Base-by-base conservation (phyloP, 2,113 vertebrate genomes). In the Trichomycterus rosablanca region DNA sequence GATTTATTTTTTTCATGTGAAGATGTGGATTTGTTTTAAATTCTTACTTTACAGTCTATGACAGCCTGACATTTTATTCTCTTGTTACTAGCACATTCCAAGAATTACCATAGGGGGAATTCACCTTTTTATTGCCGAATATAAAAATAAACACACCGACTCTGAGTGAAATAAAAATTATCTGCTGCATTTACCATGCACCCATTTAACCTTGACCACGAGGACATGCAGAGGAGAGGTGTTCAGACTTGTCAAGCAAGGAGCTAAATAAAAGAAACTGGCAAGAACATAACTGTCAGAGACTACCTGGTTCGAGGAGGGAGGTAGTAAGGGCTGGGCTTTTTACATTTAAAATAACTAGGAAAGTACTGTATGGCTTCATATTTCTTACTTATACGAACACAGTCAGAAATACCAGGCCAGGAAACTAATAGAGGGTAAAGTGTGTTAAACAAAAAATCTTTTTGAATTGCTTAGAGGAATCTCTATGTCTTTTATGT, bases 131-230 rank as follows among this genome's bases (percentile, higher is more conserved):
- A 97, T 97, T 97, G 94, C 94, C 96, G 93, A 91, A 91, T 91
- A 87, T 93, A 86, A 89, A 91, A 89, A 89, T 82, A 91, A 91
- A 92, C 88, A 93, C 88, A 95, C 89, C 89, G 84, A 90, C 86
- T 90, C 72, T 72, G 84, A 56, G 32, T 26, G 11, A 44, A 87
- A 89, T 91, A 79, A 91, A 91, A n/a, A 87, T 88, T 76, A 87
- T 91, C 92, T 91, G 91, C 92, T 90, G 91, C 88, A 91, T 93
- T 88, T 80, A 93, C 93, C 95, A 97, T 97, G 95, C 94, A 97
- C 91, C 89, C 93, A 90, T 93, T 92, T 91, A 90, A 94, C 89
- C 90, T 94, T 92, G 93, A 94, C 92, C 92, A 92, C 91, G 92
- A 87, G 83, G 80, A 93, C 93, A 97, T 97, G 93, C 95, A 97